Evolutionary conservation across 2,797 vertebrate species (phyloP), one percentile per base, ranked within the genome.

Genomic region (Arctocebus calabarensis): DNA sequence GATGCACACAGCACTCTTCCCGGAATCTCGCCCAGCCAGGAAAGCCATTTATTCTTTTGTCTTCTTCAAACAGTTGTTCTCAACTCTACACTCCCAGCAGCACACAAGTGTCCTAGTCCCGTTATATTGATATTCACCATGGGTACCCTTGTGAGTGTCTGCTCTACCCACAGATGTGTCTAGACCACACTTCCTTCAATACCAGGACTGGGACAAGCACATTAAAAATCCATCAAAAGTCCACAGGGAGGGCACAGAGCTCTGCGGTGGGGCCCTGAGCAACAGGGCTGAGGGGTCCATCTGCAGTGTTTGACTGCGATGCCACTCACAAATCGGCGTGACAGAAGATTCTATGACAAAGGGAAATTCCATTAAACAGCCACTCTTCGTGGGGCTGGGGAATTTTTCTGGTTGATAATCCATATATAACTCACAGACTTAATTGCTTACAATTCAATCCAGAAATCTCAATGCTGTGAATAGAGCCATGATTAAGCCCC

Each of bases 111-210:
- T 93, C 82, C 95, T 29, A 9, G 70, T 94, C 93, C 94, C 88
- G 86, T 96, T 84, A 89, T 13, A n/a, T 96, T 92, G 92, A 78
- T 91, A 93, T 88, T 97, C 91, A 90, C 89, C 89, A 81, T 0
- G 23, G 83, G 55, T 19, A 84, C 52, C 17, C 83, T 84, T 13
- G 32, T 64, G 84, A 62, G 71, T 79, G 68, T 94, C 79, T 77
- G 91, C 86, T 87, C 90, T 73, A 75, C 48, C 86, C 92, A 70
- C 71, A 94, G 81, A 96, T 94, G 70, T 62, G 52, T 91, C 97
- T 95, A 94, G 88, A 94, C 92, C 48, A 94, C 85, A 94, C 92
- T 87, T 92, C 82, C 57, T 37, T 48, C 77, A 95, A 91, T 57
- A 94, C 87, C 79, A 91, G 71, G 62, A 43, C 27, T 68, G 61